Conservation (phyloP, 2,797 vertebrate species). For the Perodicticus potto region DNA sequence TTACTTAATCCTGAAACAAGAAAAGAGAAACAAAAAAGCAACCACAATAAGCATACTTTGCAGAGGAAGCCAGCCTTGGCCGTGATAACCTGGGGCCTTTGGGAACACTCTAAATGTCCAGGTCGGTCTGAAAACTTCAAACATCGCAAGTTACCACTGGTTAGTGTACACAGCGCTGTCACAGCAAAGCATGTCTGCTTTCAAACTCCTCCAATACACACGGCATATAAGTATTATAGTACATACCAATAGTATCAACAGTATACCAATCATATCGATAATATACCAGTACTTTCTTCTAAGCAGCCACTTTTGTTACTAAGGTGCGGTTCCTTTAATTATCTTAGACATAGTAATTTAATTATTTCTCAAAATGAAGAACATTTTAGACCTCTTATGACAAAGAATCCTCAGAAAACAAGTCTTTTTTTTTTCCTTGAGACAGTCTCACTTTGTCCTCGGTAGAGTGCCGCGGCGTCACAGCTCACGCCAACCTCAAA, state of each 20-base stretch:
- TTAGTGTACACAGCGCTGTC: too few relatives aligned
- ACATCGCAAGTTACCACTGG: background rate
- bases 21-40: constrained; percentile 66
- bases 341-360: background rate
- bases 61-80: constrained; percentile 29
- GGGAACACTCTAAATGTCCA: background rate
- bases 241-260: background rate
- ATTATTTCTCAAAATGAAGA: background rate
- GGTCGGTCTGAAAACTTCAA: background rate
- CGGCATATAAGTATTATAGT: fast-evolving
- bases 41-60: background rate
- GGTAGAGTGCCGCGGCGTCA: too few relatives aligned
- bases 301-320: background rate
- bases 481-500: too few relatives aligned
- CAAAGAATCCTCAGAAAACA: constrained; percentile 37
- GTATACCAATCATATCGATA: background rate
- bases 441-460: too few relatives aligned
- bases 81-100: background rate
- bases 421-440: too few relatives aligned
- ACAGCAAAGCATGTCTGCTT: background rate
- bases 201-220: background rate
- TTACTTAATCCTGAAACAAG: constrained; percentile 64
- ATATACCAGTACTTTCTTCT: background rate
- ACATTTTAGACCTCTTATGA: background rate
- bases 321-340: background rate